Percentiles rank a stretch among this genome's conserved stretches.
Conservation (phyloP, 2,888 invertebrate species). For the Nymphalis urticae region DNA sequence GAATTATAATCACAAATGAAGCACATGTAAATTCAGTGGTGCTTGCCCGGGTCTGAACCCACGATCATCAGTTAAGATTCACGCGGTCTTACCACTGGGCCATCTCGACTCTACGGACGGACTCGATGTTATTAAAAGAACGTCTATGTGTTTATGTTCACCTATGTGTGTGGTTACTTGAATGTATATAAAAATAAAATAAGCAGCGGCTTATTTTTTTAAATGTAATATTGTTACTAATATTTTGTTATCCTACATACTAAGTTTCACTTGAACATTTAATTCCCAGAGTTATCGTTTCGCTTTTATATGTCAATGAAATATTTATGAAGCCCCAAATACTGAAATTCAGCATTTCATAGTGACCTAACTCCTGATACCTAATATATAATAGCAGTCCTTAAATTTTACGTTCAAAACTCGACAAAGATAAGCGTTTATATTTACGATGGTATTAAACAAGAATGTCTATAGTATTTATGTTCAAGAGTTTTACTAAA, state of each 20-base stretch:
- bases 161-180: too few species aligned
- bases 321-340: constrained; percentile 31
- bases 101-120: too few species aligned
- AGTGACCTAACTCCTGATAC: constrained; percentile 35
- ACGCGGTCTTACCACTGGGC: too few species aligned
- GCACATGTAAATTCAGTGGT: too few species aligned
- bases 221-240: neutral
- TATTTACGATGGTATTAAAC: constrained; percentile 40
- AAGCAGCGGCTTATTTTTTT: too few species aligned
- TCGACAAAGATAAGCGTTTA: constrained; percentile 40
- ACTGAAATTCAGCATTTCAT: constrained; percentile 30
- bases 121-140: too few species aligned
- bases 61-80: too few species aligned
- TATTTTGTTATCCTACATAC: neutral
- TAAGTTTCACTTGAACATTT: neutral
- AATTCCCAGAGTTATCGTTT: constrained; percentile 4
- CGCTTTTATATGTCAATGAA: constrained; percentile 30
- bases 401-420: constrained; percentile 42
- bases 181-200: too few species aligned
- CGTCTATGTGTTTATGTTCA: too few species aligned
- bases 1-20: too few species aligned
- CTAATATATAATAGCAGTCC: constrained; percentile 39
- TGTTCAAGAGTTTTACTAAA: constrained; percentile 8
- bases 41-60: too few species aligned
- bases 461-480: constrained; percentile 19